These are phyloP conservation scores for Apeira syringaria DNA, from an alignment of 2,888 invertebrate genomes.

Conservation along the genomic window DNA sequence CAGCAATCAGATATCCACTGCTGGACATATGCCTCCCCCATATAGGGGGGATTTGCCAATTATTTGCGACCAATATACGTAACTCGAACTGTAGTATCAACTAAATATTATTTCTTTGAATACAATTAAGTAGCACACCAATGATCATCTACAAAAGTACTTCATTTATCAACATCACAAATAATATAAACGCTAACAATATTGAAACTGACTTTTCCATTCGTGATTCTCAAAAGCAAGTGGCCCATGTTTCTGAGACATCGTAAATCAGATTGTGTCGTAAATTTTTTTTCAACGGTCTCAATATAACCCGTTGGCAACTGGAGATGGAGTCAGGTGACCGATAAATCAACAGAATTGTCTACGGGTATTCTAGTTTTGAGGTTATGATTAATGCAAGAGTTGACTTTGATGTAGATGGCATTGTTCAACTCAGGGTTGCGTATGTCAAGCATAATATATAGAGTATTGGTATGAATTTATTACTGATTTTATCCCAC, in stretches of 20 bases:
- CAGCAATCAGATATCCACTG: too few relatives aligned
- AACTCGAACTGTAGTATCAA: too few relatives aligned
- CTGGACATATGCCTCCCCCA: too few relatives aligned
- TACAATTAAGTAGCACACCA: background rate
- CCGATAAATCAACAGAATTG: conserved; percentile 53
- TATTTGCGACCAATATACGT: too few relatives aligned
- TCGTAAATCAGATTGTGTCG: conserved; percentile 50
- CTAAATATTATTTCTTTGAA: conserved; percentile 15
- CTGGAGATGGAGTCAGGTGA: conserved; percentile 58
- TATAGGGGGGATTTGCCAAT: too few relatives aligned
- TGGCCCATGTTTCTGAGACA: conserved; percentile 44
- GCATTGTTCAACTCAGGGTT: conserved; percentile 15
- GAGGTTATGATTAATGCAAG: conserved; percentile 33
- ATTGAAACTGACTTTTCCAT: conserved; percentile 25
- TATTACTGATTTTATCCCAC: too few relatives aligned
- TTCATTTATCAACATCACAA: conserved; percentile 14
- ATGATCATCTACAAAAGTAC: background rate
- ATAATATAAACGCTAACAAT: conserved; percentile 15
- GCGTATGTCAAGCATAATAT: conserved; percentile 11
- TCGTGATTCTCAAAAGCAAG: conserved; percentile 41
- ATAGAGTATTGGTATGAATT: conserved; percentile 13
- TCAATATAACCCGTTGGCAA: conserved; percentile 55
- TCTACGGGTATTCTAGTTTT: conserved; percentile 35
- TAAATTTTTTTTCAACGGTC: conserved; percentile 51
- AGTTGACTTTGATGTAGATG: conserved; percentile 28